Conservation (phyloP, 2,797 vertebrate species). For the Takifugu rubripes region DNA sequence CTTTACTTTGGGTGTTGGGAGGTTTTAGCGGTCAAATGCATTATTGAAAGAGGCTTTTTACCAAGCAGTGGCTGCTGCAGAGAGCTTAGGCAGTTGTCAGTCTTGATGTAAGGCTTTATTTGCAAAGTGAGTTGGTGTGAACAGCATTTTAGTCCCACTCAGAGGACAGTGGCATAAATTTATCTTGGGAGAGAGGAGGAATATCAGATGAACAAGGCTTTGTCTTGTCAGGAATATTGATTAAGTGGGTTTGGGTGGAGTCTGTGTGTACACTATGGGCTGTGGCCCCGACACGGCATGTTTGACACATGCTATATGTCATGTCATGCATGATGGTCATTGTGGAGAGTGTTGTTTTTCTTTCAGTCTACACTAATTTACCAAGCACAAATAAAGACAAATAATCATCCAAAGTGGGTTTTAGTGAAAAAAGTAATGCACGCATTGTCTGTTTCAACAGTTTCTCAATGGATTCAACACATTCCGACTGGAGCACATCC, state of each 20-base stretch:
- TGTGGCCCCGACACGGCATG: too few relatives aligned
- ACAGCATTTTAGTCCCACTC: constrained; percentile 61
- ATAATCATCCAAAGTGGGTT: too few relatives aligned
- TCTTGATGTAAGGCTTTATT: constrained; percentile 74
- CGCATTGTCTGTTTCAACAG: too few relatives aligned
- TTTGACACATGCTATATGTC: too few relatives aligned
- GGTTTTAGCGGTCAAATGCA: constrained; percentile 68
- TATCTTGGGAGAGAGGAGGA: constrained; percentile 62
- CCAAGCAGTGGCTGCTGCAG: constrained; percentile 60
- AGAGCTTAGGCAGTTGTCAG: constrained; percentile 70
- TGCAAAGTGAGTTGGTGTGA: constrained; percentile 64
- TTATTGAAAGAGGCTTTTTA: constrained; percentile 71
- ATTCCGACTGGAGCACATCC: too few relatives aligned
- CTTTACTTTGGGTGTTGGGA: constrained; percentile 43
- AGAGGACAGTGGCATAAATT: constrained; percentile 63
- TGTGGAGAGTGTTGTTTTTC: too few relatives aligned
- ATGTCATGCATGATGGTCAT: too few relatives aligned
- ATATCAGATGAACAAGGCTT: constrained; percentile 69
- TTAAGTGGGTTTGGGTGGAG: constrained; percentile 60
- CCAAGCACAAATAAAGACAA: too few relatives aligned
- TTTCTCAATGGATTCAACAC: too few relatives aligned
- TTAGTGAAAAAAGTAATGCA: too few relatives aligned
- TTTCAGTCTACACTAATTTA: too few relatives aligned
- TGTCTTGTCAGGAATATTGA: constrained; percentile 71
- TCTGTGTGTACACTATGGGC: constrained; percentile 9